Evolutionary conservation across 2,888 invertebrate genomes (phyloP).

Genomic region (Lutraria lutraria): DNA sequence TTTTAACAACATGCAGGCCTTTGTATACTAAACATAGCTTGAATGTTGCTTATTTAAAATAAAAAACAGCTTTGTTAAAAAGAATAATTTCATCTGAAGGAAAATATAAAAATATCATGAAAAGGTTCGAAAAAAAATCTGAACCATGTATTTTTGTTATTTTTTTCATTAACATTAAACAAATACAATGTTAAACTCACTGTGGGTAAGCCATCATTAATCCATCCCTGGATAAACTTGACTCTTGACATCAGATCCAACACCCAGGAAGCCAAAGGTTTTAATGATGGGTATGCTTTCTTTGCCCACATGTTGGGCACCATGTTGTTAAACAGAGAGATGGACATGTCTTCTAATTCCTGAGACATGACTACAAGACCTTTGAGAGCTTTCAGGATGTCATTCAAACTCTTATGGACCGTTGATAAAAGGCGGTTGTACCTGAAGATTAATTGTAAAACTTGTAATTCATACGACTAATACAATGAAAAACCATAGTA

Average conservation of each 20-base stretch:
- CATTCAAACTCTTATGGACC: constrained; percentile 88
- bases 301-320: constrained; percentile 91
- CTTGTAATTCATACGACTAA: background rate
- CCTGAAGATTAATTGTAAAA: constrained; percentile 70
- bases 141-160: too few species aligned
- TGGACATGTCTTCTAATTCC: constrained; percentile 91
- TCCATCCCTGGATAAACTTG: constrained; percentile 86
- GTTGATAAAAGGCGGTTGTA: constrained; percentile 85
- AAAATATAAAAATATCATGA: too few species aligned
- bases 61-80: too few species aligned
- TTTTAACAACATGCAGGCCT: too few species aligned
- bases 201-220: constrained; percentile 85
- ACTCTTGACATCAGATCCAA: constrained; percentile 85
- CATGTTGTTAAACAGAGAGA: constrained; percentile 90
- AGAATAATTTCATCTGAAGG: too few species aligned
- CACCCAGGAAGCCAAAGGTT: constrained; percentile 87
- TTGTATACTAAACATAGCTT: too few species aligned
- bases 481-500: too few species aligned
- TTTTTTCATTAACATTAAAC: too few species aligned
- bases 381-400: constrained; percentile 91
- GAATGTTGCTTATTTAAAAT: too few species aligned
- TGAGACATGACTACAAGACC: constrained; percentile 94
- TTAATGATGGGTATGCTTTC: constrained; percentile 87
- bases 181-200: constrained; percentile 75
- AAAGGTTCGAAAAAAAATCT: too few species aligned